Percentiles rank a stretch among this genome's conserved stretches.
Conservation (phyloP, 2,888 invertebrate species). For the Nebria brevicollis region DNA sequence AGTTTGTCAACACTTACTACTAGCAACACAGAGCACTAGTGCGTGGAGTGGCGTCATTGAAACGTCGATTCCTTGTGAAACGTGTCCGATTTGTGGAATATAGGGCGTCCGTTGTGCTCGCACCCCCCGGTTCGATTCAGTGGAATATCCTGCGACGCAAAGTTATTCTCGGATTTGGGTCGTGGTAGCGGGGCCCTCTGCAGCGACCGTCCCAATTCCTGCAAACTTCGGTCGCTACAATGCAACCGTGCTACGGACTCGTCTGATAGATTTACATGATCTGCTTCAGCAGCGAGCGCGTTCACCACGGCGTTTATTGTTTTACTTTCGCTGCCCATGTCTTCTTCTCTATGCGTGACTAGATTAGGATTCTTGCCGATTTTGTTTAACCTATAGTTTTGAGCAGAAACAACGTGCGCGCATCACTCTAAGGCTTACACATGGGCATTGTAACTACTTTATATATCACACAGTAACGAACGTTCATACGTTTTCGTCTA, state of each 20-base stretch:
- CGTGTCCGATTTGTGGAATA: slow-evolving; percentile 84
- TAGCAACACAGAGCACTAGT: slow-evolving; percentile 66
- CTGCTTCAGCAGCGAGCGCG: slow-evolving; percentile 90
- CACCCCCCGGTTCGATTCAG: slow-evolving; percentile 71
- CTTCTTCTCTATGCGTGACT: slow-evolving; percentile 82
- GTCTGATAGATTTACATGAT: slow-evolving; percentile 80
- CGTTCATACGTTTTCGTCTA: slow-evolving; percentile 29
- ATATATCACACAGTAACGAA: slow-evolving; percentile 10
- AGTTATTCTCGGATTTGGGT: slow-evolving; percentile 87
- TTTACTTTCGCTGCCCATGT: slow-evolving; percentile 77
- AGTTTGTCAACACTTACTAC: slow-evolving; percentile 55
- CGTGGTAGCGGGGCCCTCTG: slow-evolving; percentile 77
- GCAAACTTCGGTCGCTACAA: slow-evolving; percentile 60
- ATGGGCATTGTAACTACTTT: slow-evolving; percentile 20
- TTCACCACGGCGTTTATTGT: slow-evolving; percentile 94
- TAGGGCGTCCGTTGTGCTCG: slow-evolving; percentile 67
- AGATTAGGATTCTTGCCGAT: slow-evolving; percentile 98
- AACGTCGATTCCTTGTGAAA: slow-evolving; percentile 75
- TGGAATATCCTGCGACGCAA: slow-evolving; percentile 70
- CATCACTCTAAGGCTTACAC: slow-evolving; percentile 41
- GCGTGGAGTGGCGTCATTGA: slow-evolving; percentile 80
- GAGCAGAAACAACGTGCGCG: slow-evolving; percentile 36
- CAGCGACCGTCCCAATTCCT: slow-evolving; percentile 75
- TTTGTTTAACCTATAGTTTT: slow-evolving; percentile 77
- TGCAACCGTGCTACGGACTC: slow-evolving; percentile 70